Evolutionary conservation across 2,888 invertebrate genomes (phyloP).

Genomic region (Synergus japonicus): DNA sequence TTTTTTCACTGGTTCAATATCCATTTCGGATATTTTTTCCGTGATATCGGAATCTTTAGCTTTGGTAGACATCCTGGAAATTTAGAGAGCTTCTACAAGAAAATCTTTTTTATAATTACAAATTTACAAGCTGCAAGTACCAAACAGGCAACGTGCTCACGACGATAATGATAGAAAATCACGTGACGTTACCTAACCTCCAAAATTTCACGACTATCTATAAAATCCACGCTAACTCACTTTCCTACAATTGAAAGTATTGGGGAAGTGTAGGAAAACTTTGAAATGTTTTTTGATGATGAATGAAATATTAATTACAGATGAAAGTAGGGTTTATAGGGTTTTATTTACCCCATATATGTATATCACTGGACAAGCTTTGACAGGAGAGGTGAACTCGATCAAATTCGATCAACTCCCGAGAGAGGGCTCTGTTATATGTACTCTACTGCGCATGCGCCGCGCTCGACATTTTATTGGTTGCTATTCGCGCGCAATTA

Average conservation of each 20-base stretch:
- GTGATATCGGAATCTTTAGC: conserved; percentile 57
- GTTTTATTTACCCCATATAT: background rate
- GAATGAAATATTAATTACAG: background rate
- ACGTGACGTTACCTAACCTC: conserved; percentile 54
- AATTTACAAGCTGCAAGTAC: background rate
- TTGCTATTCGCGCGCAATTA: too few species aligned
- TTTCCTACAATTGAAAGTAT: background rate
- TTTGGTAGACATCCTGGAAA: conserved; percentile 60
- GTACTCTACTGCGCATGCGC: too few species aligned
- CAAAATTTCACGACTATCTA: background rate
- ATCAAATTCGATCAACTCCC: too few species aligned
- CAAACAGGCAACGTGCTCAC: conserved; percentile 1
- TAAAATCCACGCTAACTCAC: background rate
- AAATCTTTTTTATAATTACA: background rate
- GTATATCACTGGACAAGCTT: background rate
- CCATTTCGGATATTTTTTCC: conserved; percentile 66
- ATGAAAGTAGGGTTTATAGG: background rate
- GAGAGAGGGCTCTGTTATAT: too few species aligned
- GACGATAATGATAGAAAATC: conserved; percentile 18
- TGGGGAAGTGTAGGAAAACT: background rate
- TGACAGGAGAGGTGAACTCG: background rate
- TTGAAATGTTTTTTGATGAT: background rate
- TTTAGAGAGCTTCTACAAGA: conserved; percentile 5
- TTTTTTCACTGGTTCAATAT: conserved; percentile 80
- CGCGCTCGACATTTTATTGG: too few species aligned